Evolutionary conservation across 2,888 invertebrate species (phyloP).

Genomic region (Cataglyphis altisquamis): DNA sequence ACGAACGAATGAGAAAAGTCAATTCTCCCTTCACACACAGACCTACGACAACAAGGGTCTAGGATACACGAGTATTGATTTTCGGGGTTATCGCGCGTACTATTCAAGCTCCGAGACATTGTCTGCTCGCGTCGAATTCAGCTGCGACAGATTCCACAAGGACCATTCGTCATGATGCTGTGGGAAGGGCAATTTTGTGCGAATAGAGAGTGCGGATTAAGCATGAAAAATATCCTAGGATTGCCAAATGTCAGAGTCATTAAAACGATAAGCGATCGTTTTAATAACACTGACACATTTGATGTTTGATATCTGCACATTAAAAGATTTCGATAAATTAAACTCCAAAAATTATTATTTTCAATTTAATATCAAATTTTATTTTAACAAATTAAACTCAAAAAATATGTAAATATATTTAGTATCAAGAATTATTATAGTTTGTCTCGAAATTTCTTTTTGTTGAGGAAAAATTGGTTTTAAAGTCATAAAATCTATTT

Average conservation of each 20-base stretch:
- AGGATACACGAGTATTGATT: constrained; percentile 69
- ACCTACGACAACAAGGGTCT: constrained; percentile 71
- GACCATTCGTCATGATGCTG: constrained; percentile 52
- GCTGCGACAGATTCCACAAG: constrained; percentile 30
- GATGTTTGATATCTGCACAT: not conserved
- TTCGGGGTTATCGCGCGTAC: constrained; percentile 55
- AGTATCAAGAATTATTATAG: not conserved
- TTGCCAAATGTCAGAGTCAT: not conserved
- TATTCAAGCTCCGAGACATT: constrained; percentile 55
- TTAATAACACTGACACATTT: too few relatives aligned
- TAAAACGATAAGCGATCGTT: not conserved
- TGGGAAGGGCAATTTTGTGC: constrained; percentile 22
- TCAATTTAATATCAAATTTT: not conserved
- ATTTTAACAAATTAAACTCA: not conserved
- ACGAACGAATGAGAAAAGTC: not conserved
- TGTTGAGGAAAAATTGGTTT: not conserved
- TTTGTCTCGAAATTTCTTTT: not conserved
- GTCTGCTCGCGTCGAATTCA: constrained; percentile 25
- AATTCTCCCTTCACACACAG: constrained; percentile 58
- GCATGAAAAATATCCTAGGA: not conserved
- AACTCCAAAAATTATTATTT: not conserved
- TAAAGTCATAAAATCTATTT: not conserved
- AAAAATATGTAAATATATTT: not conserved
- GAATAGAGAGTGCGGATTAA: constrained; percentile 10
- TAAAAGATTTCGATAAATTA: not conserved